Conservation (phyloP, 2,113 vertebrate species). For the Petrocephalus microphthalmus region DNA sequence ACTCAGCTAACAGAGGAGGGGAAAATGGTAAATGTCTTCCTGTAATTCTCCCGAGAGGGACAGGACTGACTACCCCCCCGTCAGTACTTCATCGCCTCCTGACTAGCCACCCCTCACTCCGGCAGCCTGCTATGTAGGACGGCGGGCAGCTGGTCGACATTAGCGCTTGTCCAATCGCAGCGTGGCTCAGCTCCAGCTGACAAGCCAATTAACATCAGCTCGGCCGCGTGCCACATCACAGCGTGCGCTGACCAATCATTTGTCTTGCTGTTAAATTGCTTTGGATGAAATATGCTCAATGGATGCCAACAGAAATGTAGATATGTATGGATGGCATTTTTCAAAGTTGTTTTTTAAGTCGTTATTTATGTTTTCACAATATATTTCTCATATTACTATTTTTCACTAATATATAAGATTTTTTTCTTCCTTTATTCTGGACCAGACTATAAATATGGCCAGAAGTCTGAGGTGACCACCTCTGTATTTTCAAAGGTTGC, state of each 20-base stretch:
- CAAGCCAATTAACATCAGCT: not conserved
- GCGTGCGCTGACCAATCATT: not conserved
- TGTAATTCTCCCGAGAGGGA: not conserved
- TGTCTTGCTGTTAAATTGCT: not conserved
- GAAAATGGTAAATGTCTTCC: not conserved
- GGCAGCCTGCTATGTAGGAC: not conserved
- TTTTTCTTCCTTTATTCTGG: not conserved
- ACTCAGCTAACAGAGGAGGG: not conserved
- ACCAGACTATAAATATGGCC: not conserved
- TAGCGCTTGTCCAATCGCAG: not conserved
- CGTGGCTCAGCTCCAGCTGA: not conserved
- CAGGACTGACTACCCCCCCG: not conserved
- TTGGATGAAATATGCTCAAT: not conserved
- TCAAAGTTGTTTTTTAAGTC: not conserved
- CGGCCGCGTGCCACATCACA: not conserved
- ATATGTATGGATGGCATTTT: not conserved
- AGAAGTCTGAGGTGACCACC: not conserved
- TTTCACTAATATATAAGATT: not conserved
- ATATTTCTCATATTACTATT: not conserved
- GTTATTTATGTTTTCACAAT: not conserved
- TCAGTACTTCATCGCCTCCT: not conserved
- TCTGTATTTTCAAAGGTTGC: not conserved
- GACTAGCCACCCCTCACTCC: not conserved
- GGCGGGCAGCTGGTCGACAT: not conserved
- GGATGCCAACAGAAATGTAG: not conserved